Percentiles rank a stretch among this genome's conserved stretches.
phyloP scores from a whole-genome alignment of 2,113 vertebrate species.

The Crotalus tigris region DNA sequence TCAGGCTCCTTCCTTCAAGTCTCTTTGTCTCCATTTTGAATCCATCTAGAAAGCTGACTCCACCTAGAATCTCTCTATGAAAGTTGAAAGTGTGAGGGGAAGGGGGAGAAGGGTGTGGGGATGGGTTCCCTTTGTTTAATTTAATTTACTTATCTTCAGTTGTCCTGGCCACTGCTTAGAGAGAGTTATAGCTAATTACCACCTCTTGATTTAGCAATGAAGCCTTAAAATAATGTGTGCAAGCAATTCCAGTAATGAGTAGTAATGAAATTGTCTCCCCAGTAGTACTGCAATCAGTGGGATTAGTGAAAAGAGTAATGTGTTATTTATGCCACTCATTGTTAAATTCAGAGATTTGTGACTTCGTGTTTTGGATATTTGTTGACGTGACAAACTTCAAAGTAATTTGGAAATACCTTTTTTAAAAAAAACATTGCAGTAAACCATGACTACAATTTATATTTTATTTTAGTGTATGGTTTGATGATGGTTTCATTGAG shows the following conservation, averaged over 20 bases:
- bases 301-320: not conserved
- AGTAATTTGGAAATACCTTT: not conserved
- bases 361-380: slow-evolving; percentile 15
- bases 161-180: not conserved
- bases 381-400: not conserved
- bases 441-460: not conserved
- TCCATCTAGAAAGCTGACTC: not conserved
- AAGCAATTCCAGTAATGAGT: not conserved
- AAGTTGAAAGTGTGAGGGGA: not conserved
- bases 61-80: not conserved
- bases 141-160: not conserved
- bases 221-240: not conserved
- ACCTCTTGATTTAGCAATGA: not conserved
- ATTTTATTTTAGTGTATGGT: not conserved
- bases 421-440: accelerated
- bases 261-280: not conserved
- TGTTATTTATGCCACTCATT: not conserved
- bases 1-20: not conserved
- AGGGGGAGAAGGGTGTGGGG: not conserved
- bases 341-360: not conserved
- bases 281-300: not conserved
- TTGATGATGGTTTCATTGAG: not conserved
- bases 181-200: not conserved
- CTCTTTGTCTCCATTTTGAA: not conserved
- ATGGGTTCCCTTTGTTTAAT: not conserved